Evolutionary conservation across 2,113 vertebrate genomes (phyloP), one percentile per base, ranked within the genome.

Genomic region (Callopanchax toddi): DNA sequence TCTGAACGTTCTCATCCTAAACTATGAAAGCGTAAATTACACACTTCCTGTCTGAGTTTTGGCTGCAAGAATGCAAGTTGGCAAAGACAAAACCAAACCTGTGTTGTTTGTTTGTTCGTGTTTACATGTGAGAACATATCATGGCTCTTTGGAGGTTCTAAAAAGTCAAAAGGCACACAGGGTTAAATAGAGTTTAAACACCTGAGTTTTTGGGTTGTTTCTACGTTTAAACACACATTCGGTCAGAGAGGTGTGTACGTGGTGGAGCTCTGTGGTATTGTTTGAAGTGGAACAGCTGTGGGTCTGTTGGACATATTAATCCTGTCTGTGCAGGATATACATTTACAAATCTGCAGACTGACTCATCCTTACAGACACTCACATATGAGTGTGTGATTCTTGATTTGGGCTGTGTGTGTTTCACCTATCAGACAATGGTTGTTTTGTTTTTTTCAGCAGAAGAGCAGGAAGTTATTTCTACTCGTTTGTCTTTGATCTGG

Each of bases 221-320:
- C 42, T 55, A 66, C 39, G 3, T 51, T 40, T 81, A 79, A 83
- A 86, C 79, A 81, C 36, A 70, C 42, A 61, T 29, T 73, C 53
- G 61, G 58, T 70, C 54, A 58, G 25, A 3, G 57, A 42, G 39
- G 39, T 3, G 39, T 16, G 66, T 62, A 76, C 54, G 80, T 43
- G 36, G n/a, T n/a, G n/a, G n/a, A n/a, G n/a, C n/a, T n/a, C 40
- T 3, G 57, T 71, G 82, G 77, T 73, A 66, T 83, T 87, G 87
- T 88, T 89, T 86, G 72, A 83, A 76, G 49, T n/a, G 37, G 60
- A 73, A 60, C 89, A 87, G 80, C 86, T 87, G 80, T 22, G 60
- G 22, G 39, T 67, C 22, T 10, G 40, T 71, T 13, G 39, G 23
- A 45, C 6, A 62, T 59, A 29, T 11, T 26, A 51, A 69, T 42